phyloP scores from a whole-genome alignment of 2,113 vertebrate genomes.

The Eretmochelys imbricata region DNA sequence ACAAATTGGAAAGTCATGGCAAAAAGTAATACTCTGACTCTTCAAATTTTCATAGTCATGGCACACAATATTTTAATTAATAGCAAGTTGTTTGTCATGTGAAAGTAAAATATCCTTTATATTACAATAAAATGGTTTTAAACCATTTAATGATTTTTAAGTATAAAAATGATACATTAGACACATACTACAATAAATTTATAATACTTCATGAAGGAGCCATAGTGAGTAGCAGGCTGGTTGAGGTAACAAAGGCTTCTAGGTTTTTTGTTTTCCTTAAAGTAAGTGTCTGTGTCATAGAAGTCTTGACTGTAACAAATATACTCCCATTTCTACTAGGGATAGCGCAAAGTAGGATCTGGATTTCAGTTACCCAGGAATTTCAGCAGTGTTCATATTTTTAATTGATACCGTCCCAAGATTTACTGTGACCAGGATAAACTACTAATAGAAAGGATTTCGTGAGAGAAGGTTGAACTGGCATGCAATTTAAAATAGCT shows the following conservation, averaged over 20 bases:
- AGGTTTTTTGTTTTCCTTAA: slow-evolving; percentile 5
- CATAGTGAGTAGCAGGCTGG: not conserved
- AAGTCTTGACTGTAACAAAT: slow-evolving; percentile 12
- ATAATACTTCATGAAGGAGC: not conserved
- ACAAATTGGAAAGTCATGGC: not conserved
- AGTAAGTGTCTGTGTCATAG: not conserved
- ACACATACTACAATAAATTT: not conserved
- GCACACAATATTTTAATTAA: not conserved
- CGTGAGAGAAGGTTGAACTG: not conserved
- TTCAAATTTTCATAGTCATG: not conserved
- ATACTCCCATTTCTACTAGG: not conserved
- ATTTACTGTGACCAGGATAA: not conserved
- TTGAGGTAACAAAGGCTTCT: not conserved
- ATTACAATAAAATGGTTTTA: not conserved
- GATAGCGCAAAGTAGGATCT: slow-evolving; percentile 12
- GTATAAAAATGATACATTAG: not conserved
- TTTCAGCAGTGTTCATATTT: slow-evolving; percentile 18
- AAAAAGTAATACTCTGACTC: not conserved
- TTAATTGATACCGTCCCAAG: slow-evolving; percentile 12
- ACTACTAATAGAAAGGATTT: slow-evolving; percentile 39
- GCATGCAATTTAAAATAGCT: not conserved
- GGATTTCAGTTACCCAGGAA: slow-evolving; percentile 36
- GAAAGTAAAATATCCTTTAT: slow-evolving; percentile 24
- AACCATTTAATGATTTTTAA: not conserved
- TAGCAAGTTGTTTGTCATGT: slow-evolving; percentile 10